Evolutionary conservation across 2,888 invertebrate genomes (phyloP).

Genomic region (Dorcus hopei): DNA sequence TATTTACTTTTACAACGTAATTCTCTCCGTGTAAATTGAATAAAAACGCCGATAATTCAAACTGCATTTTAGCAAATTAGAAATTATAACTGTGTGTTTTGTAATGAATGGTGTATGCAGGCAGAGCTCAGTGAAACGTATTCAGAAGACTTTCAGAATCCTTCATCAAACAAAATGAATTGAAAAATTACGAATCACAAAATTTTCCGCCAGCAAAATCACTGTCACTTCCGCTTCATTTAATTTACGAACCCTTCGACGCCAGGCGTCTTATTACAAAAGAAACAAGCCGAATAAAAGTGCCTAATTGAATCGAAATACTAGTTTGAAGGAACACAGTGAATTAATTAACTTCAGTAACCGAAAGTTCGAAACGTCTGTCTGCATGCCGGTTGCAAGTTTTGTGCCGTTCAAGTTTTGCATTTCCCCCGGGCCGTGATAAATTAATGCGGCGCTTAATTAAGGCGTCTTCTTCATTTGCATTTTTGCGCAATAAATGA

Average conservation of each 20-base stretch:
- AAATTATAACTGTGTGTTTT: too few relatives aligned
- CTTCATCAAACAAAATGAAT: too few relatives aligned
- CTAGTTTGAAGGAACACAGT: background rate
- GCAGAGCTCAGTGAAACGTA: background rate
- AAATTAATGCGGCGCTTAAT: conserved; percentile 11
- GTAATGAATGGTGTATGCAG: background rate
- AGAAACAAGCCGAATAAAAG: background rate
- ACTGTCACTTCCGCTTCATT: background rate
- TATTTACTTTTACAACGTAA: too few relatives aligned
- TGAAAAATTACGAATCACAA: too few relatives aligned
- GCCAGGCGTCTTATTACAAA: background rate
- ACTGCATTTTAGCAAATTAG: too few relatives aligned
- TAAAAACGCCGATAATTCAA: too few relatives aligned
- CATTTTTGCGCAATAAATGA: background rate
- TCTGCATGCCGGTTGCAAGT: background rate
- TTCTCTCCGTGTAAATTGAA: too few relatives aligned
- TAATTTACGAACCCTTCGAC: background rate
- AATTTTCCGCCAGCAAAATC: background rate
- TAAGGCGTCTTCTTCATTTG: conserved; percentile 4
- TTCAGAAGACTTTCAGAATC: too few relatives aligned
- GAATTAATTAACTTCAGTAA: background rate
- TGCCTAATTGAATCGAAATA: conserved; percentile 1
- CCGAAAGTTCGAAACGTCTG: too few relatives aligned
- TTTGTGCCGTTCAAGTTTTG: background rate
- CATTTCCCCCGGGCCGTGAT: background rate